Evolutionary conservation across 2,888 invertebrate species (phyloP).

Genomic region (Apeira syringaria): DNA sequence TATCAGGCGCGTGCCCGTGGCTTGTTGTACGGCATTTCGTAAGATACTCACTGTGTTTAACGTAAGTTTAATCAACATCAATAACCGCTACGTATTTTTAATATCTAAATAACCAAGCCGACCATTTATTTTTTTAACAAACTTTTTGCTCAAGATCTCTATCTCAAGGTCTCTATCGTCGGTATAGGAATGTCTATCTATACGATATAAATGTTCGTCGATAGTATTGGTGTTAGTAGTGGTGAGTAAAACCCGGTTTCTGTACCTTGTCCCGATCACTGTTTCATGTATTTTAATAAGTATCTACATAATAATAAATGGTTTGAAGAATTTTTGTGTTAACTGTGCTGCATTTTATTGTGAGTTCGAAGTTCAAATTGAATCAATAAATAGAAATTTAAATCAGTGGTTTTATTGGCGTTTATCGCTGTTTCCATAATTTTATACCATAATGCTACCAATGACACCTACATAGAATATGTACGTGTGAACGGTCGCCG

Average conservation of each 20-base stretch:
- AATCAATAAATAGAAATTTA: constrained; percentile 82
- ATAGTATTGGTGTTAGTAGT: constrained; percentile 66
- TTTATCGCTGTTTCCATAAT: constrained; percentile 16
- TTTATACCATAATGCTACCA: background rate
- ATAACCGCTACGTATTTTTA: constrained; percentile 76
- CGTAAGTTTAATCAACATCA: constrained; percentile 76
- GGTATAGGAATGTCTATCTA: constrained; percentile 55
- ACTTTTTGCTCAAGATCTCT: constrained; percentile 80
- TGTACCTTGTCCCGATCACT: constrained; percentile 64
- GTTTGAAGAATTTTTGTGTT: constrained; percentile 78
- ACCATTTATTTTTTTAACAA: constrained; percentile 77
- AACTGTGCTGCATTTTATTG: constrained; percentile 82
- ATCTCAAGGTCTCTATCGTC: constrained; percentile 57
- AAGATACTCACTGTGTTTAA: constrained; percentile 78
- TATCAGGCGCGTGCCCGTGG: constrained; percentile 68
- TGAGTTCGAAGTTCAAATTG: constrained; percentile 84
- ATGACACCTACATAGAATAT: too few relatives aligned
- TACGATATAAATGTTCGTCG: constrained; percentile 46
- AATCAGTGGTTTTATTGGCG: constrained; percentile 71
- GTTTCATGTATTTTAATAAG: constrained; percentile 73
- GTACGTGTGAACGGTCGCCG: too few relatives aligned
- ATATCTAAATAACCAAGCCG: constrained; percentile 64
- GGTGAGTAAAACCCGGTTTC: constrained; percentile 63
- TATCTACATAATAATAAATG: constrained; percentile 65
- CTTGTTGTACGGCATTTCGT: constrained; percentile 74